A percentile compares a stretch with the other conserved stretches of the same genome.
phyloP scores from a whole-genome alignment of 2,888 invertebrate genomes.

The Ernsta delagoae region DNA sequence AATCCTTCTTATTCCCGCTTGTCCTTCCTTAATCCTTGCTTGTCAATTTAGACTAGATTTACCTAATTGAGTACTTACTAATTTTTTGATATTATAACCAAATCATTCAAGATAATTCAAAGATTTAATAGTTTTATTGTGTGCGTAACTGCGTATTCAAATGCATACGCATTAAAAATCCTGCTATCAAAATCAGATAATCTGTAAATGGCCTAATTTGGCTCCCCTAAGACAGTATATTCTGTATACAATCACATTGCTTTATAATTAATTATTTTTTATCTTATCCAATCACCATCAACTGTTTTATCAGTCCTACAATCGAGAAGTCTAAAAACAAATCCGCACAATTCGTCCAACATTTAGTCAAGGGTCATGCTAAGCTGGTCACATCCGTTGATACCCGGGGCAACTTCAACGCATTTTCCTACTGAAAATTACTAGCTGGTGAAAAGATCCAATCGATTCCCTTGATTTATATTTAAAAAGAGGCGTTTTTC shows the following conservation, averaged over 20 bases:
- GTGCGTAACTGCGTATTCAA: too few relatives aligned
- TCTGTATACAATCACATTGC: too few relatives aligned
- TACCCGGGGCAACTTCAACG: constrained; percentile 9
- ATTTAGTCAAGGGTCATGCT: neutral
- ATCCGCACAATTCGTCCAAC: neutral
- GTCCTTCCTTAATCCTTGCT: too few relatives aligned
- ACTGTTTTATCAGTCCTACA: neutral
- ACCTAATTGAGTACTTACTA: too few relatives aligned
- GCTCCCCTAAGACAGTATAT: too few relatives aligned
- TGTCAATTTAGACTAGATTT: too few relatives aligned
- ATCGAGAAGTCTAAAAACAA: neutral
- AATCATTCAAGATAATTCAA: too few relatives aligned
- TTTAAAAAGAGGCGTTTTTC: constrained; percentile 4
- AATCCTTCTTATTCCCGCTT: too few relatives aligned
- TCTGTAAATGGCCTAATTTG: too few relatives aligned
- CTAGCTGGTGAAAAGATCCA: constrained; percentile 17
- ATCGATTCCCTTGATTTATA: constrained; percentile 18
- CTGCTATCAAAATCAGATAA: neutral
- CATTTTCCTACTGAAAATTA: constrained; percentile 18
- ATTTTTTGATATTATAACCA: too few relatives aligned
- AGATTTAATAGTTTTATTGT: too few relatives aligned
- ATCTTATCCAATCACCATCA: neutral
- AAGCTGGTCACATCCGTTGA: neutral
- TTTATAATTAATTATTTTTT: too few relatives aligned
- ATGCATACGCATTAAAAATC: neutral